Base-by-base conservation (phyloP, 2,888 invertebrate genomes). In the Dastarcus helophoroides region DNA sequence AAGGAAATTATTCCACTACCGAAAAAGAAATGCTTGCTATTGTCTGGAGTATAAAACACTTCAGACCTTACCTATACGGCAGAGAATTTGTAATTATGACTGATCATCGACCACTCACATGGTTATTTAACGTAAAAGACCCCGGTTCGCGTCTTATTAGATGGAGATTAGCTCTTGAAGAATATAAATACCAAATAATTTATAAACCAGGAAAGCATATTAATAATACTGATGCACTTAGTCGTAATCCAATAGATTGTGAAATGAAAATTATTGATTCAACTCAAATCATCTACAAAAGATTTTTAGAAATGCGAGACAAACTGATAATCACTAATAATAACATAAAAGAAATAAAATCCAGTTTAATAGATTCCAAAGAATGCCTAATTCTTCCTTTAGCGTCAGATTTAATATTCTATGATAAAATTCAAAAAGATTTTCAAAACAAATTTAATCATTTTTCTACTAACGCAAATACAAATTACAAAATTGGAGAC, bases 1-100 rank as follows among this genome's bases (percentile, higher is more conserved):
- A 58, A 46, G 17, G 14, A 4, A 59, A 56, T 26, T 60, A 60
- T 33, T 40, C 41, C 2, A 53, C 54, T 1, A 58, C 42, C 2
- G 57, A 62, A 42, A 46, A 45, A 24, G 58, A 60, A 44, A 32
- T 57, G 2, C 29, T 60, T 27, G 51, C 54, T 1, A 54, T 62
- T 5, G 42, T 59, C 3, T 58, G 51, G 50, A 41, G 39, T 5
- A 35, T 40, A 1, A 49, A 54, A 39, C 42, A 55, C 34, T 61
- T 57, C 35, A 12, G 55, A 16, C 53, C 57, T 3, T 60, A 59
- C 31, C 28, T 60, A 2, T 56, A 46, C 31, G 58, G 58, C 9
- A 41, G 45, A 16, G 41, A 50, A 35, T 61, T 60, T 29, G 41
- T 19, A 6, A 46, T 61, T 7, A 12, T 49, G 3, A 59, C 49